Evolutionary conservation across 2,113 vertebrate species (phyloP), one percentile per base, ranked within the genome.

Genomic region (Callipepla californica): DNA sequence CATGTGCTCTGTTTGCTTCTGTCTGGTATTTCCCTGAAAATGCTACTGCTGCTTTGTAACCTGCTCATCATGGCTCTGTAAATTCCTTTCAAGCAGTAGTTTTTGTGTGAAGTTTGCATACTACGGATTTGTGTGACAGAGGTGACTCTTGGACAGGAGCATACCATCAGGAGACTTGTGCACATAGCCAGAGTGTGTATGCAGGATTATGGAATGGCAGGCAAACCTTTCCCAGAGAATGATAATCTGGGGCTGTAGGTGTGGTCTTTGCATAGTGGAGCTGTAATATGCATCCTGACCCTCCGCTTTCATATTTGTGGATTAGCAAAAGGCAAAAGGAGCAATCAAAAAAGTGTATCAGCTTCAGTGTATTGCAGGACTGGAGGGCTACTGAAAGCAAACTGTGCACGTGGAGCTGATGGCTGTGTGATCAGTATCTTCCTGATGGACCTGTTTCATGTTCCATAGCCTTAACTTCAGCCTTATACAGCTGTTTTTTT

Each of bases 1-100:
- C 34, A 88, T 94, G 77, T 55, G 9, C 67, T 87, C 55, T 86
- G 7, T 87, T 85, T 93, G 42, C 87, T 94, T 78, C 32, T 32
- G 23, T 75, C 80, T 87, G 53, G 28, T 79, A 78, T 88, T 88
- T 90, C n/a, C 21, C 61, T 36, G 32, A n/a, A 78, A 92, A 83
- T 30, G 14, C 38, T 78, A 38, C 65, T 80, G 26, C 45, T 70
- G 2, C 23, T 66, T 13, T 77, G 87, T 80, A 80, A 65, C n/a
- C 28, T 63, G n/a, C 85, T 91, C 69, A 22, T 50, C 42, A 30
- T 50, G 44, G 14, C 16, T 90, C 94, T 94, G 65, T 63, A 76
- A 55, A 69, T 90, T 75, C 7, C 68, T 92, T 92, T 86, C 65
- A 81, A 94, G 48, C 26, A 34, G 87, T 85, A 67, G 8, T 13